Base-by-base conservation (phyloP, 2,888 invertebrate species). In the Ptychoptera contaminata region DNA sequence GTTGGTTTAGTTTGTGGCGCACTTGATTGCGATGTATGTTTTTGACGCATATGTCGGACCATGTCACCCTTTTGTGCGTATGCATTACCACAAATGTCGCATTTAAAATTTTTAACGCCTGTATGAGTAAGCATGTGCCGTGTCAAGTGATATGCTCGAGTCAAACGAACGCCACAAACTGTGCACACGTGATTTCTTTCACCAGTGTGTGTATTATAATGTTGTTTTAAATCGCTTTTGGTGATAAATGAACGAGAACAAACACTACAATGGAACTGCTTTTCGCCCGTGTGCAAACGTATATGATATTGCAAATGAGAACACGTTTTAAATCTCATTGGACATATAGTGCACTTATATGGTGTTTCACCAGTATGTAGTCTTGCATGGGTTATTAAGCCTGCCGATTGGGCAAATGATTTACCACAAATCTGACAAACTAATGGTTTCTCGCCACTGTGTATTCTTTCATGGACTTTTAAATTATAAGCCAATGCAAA, bases 401-500 rank as follows among this genome's bases (percentile, higher is more conserved):
- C 69, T 0, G 70, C 62, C 0, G 69, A 63, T 42, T 70, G 70
- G 0, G 70, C 69, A 50, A 70, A 71, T 1, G 58, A 52, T 42
- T 63, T 59, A 0, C 66, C 67, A 49, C 71, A 71, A 3, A 58
- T 53, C 1, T 57, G 41, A 53, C 71, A 71, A n/a, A 55, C 52
- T 5, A 68, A 55, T 14, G 71, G 71, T 48, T 70, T 70, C 49
- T 70, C 70, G 15, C 70, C 70, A 44, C 69, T 69, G 49, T 71
- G 71, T 35, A 57, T 59, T 51, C 70, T 59, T 23, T 65, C 45
- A 49, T 71, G 71, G 1, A 70, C 65, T 58, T 68, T 68, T 5
- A 70, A 55, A 50, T 65, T 69, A 49, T 68, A 66, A 30, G 62
- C 58, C 34, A 68, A 51, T 1, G 68, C 58, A 50, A 70, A 70